Evolutionary conservation across 2,113 vertebrate species (phyloP), one percentile per base, ranked within the genome.

Genomic region (Plestiodon gilberti): DNA sequence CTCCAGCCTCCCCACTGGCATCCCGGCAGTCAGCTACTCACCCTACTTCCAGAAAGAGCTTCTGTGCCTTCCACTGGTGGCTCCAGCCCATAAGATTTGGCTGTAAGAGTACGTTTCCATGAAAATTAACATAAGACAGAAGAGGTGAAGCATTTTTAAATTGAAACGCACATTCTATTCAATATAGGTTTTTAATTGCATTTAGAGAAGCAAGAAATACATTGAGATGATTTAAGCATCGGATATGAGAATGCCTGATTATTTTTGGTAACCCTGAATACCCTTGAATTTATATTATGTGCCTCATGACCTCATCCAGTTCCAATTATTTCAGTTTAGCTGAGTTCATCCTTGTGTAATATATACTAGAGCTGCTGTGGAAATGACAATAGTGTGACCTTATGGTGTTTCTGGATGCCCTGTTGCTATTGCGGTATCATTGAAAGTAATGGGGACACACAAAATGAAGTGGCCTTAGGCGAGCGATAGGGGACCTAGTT

Each of bases 331-430:
- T 79, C 55, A 33, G 28, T 43, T 73, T 71, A 59, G 18, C 35
- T 80, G 70, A 55, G 61, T 67, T 89, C 13, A 43, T 89, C 64
- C 38, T 9, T 76, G 17, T 6, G 4, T 86, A 89, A 59, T 88
- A 87, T 76, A 64, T 82, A 5, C 62, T 35, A 23, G 67, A 17
- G 89, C 61, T 93, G 92, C 28, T 82, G 87, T 57, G 3, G 33
- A 93, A 96, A 92, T 86, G 61, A 77, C 64, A 78, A 81, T 1
- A 71, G 48, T 91, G 33, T 76, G 79, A 91, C 83, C 89, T 93
- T 61, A 78, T 71, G 30, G 78, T 28, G 61, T 52, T 57, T 89
- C 84, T 84, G 1, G 33, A 33, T 20, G 1, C 73, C 64, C 40
- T 59, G 57, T 43, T 76, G 10, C 83, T 93, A 67, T 86, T 92